A percentile compares a stretch with the other conserved stretches of the same genome.
Evolutionary conservation across 1,140 invertebrate genomes (phyloP).

Genomic region (Reticulitermes speratus): DNA sequence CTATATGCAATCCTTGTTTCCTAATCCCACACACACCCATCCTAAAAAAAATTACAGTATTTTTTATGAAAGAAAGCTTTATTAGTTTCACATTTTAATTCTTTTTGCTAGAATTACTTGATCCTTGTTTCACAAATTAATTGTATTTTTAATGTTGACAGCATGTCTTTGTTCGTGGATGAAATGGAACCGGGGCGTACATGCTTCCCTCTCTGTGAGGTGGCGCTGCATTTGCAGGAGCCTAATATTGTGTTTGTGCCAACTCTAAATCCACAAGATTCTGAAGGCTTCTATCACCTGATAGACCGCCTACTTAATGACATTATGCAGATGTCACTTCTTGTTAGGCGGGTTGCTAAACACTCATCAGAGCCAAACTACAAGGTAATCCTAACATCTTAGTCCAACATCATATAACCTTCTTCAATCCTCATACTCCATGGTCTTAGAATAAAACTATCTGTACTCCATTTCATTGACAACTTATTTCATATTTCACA

Average conservation of each 20-base stretch:
- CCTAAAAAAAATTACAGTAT: background rate
- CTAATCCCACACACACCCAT: background rate
- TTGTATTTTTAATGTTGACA: conserved; percentile 38
- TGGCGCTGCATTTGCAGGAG: conserved; percentile 61
- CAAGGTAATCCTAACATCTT: background rate
- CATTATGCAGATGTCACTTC: conserved; percentile 12
- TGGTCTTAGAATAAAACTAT: too few relatives aligned
- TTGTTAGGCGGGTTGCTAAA: conserved; percentile 16
- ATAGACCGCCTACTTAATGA: conserved; percentile 40
- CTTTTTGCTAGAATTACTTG: background rate
- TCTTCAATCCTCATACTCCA: too few relatives aligned
- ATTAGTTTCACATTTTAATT: background rate
- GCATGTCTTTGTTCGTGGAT: conserved; percentile 49
- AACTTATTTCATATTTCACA: too few relatives aligned
- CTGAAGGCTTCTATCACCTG: conserved; percentile 58
- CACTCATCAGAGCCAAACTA: background rate
- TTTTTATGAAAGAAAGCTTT: background rate
- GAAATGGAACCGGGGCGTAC: conserved; percentile 48
- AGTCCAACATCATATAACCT: background rate
- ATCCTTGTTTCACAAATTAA: background rate
- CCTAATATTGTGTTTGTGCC: conserved; percentile 63
- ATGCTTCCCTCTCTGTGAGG: conserved; percentile 57
- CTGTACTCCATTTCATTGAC: too few relatives aligned
- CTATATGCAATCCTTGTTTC: background rate
- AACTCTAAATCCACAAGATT: conserved; percentile 56